Percentiles rank a stretch among this genome's conserved stretches.
Evolutionary conservation across 2,888 invertebrate genomes (phyloP).

Genomic region (Nomada ruficornis): DNA sequence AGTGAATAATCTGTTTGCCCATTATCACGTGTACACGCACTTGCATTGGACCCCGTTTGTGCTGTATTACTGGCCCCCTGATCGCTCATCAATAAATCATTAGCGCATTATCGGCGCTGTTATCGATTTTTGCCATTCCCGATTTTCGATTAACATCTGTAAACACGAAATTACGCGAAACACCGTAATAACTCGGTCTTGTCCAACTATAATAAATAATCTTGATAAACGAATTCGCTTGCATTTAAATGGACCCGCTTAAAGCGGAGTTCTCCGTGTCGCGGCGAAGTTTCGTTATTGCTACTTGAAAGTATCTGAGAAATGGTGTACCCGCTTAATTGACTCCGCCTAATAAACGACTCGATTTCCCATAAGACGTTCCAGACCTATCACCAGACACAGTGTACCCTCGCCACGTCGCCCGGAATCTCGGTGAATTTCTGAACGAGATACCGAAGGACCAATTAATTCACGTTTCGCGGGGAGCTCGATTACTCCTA

Average conservation of each 20-base stretch:
- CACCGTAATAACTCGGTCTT: background rate
- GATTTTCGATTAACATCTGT: background rate
- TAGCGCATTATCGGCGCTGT: slow-evolving; percentile 72
- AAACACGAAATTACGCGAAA: background rate
- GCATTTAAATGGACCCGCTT: slow-evolving; percentile 18
- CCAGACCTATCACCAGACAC: slow-evolving; percentile 26
- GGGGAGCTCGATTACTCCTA: slow-evolving; percentile 75
- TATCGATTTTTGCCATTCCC: background rate
- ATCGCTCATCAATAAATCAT: slow-evolving; percentile 75
- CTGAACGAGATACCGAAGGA: slow-evolving; percentile 72
- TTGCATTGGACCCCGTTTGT: slow-evolving; percentile 11
- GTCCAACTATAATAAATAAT: background rate
- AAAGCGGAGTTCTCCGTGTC: background rate
- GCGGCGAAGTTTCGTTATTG: slow-evolving; percentile 7
- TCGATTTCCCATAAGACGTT: slow-evolving; percentile 55
- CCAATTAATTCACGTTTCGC: slow-evolving; percentile 78
- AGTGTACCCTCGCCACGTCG: slow-evolving; percentile 24
- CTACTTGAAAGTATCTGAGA: slow-evolving; percentile 1
- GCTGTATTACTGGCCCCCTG: slow-evolving; percentile 15
- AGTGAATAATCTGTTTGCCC: slow-evolving; percentile 78
- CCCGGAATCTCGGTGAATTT: slow-evolving; percentile 55
- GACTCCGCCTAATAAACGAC: slow-evolving; percentile 59
- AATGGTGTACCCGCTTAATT: slow-evolving; percentile 47
- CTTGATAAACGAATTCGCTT: background rate
- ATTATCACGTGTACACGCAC: slow-evolving; percentile 39